These are phyloP conservation scores for Hydractinia symbiolongicarpus DNA, from an alignment of 30 jellyfish, hydroid and myxozoan species.

Conservation along the genomic window DNA sequence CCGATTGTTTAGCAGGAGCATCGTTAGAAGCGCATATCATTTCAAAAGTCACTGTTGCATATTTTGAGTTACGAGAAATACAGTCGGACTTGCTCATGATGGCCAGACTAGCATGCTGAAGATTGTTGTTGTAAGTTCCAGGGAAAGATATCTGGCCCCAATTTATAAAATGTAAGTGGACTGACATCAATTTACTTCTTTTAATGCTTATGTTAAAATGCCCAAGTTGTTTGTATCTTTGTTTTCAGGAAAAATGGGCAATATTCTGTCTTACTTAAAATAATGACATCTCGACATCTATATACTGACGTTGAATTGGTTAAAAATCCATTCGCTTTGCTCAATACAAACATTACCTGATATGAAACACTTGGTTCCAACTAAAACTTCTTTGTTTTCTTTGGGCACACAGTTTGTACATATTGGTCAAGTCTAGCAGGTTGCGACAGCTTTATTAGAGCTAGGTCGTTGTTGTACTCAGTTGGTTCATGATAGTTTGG, in stretches of 20 bases:
- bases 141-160: no score
- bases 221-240: no score
- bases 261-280: no score
- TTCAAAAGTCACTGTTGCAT: neutral
- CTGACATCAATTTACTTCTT: no score
- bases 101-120: neutral
- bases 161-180: no score
- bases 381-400: slow-evolving; percentile 27
- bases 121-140: neutral
- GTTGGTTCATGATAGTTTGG: slow-evolving; percentile 14
- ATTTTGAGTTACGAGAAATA: neutral
- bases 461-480: slow-evolving; percentile 37
- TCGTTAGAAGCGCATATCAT: neutral
- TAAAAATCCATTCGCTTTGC: no score
- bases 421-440: slow-evolving; percentile 35
- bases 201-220: no score
- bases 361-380: slow-evolving; percentile 69
- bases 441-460: slow-evolving; percentile 43
- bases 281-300: no score
- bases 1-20: neutral
- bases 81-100: neutral
- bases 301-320: no score
- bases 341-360: slow-evolving; percentile 38
- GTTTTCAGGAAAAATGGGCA: no score
- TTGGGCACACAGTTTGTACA: slow-evolving; percentile 64